Evolutionary conservation across 2,797 vertebrate genomes (phyloP).

Genomic region (Coluber constrictor): DNA sequence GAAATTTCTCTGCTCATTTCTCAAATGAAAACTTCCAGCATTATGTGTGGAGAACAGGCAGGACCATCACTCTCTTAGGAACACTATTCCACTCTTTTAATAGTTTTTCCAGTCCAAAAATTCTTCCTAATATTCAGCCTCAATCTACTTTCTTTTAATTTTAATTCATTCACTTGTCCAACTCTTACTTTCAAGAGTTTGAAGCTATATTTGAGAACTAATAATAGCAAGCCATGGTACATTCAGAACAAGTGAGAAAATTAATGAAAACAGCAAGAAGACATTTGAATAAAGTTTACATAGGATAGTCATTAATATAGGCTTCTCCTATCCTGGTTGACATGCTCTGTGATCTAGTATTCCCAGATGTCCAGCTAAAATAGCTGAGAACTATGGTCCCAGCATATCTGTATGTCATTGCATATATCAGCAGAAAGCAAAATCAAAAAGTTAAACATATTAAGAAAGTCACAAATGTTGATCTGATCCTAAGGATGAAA

Average conservation of each 20-base stretch:
- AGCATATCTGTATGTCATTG: background rate
- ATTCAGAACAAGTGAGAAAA: background rate
- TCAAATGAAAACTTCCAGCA: background rate
- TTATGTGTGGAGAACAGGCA: background rate
- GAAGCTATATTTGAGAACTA: background rate
- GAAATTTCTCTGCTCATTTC: background rate
- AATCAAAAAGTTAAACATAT: background rate
- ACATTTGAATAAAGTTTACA: background rate
- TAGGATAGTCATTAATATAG: background rate
- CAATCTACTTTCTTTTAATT: background rate
- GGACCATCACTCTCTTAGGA: background rate
- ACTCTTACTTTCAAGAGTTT: background rate
- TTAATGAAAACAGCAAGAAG: background rate
- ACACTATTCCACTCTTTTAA: background rate
- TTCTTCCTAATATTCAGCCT: background rate
- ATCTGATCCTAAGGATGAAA: background rate
- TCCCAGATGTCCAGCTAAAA: background rate
- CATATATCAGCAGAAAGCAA: background rate
- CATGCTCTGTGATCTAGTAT: background rate
- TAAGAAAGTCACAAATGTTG: background rate
- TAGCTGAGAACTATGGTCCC: background rate
- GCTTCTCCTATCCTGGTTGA: background rate
- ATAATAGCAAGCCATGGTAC: background rate
- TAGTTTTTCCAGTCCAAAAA: background rate
- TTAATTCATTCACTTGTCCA: background rate